phyloP scores from a whole-genome alignment of 1,140 invertebrate genomes.

The Macrobrachium nipponense region DNA sequence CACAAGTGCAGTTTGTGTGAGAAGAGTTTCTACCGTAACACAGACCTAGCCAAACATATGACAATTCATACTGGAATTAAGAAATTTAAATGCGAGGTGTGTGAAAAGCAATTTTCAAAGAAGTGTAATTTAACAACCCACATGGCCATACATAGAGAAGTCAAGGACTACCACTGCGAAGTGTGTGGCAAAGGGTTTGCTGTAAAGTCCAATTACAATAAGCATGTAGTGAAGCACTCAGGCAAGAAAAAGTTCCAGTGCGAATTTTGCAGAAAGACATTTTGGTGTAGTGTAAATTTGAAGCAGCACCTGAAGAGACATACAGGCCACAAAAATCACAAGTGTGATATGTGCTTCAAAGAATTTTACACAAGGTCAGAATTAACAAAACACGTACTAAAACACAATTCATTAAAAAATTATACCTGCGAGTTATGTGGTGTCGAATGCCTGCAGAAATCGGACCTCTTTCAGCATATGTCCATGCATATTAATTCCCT shows the following conservation, averaged over 20 bases:
- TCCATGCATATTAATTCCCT: too few species aligned
- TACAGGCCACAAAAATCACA: neutral
- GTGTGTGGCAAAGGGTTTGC: neutral
- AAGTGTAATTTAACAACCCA: neutral
- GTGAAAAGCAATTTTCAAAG: neutral
- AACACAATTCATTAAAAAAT: neutral
- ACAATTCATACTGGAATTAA: neutral
- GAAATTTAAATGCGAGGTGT: neutral
- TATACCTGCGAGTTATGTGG: neutral
- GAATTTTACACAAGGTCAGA: neutral
- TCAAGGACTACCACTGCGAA: neutral
- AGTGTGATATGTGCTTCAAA: neutral
- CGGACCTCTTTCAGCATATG: too few species aligned
- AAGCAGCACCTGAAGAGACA: neutral
- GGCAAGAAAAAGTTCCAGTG: neutral
- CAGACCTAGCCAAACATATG: neutral
- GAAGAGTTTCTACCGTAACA: neutral
- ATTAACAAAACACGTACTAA: neutral
- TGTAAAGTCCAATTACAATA: neutral
- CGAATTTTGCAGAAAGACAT: neutral
- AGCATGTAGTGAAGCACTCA: neutral
- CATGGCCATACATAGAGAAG: neutral
- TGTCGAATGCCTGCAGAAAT: too few species aligned
- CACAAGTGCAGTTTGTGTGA: neutral
- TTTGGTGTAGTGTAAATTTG: neutral